phyloP scores from a whole-genome alignment of 2,113 vertebrate genomes.

The Corydoras sp. region DNA sequence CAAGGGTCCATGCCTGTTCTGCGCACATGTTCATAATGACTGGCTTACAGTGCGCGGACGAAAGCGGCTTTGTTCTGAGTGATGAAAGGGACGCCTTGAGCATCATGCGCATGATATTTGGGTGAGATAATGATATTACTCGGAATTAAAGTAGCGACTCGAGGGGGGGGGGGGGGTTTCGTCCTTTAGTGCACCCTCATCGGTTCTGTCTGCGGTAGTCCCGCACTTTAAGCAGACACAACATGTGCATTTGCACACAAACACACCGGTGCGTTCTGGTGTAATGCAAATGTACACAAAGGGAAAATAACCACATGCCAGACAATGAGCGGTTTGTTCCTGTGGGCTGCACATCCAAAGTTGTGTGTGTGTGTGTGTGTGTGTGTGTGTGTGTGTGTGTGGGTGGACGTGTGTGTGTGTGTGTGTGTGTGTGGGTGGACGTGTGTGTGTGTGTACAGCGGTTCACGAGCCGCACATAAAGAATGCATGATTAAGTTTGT shows the following conservation, averaged over 20 bases:
- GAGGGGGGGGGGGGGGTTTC: conserved; percentile 14
- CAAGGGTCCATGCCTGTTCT: conserved; percentile 5
- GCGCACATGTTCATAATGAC: conserved; percentile 12
- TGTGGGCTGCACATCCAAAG: neutral
- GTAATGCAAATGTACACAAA: neutral
- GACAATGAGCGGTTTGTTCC: conserved; percentile 10
- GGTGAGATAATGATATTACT: conserved; percentile 37
- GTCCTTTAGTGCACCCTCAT: neutral
- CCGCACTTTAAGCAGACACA: neutral
- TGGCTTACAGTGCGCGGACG: neutral
- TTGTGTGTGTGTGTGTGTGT: neutral
- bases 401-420: conserved; percentile 8
- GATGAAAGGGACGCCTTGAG: conserved; percentile 28
- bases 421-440: neutral
- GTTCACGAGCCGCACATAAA: neutral
- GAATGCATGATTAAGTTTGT: neutral
- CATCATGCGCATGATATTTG: conserved; percentile 23
- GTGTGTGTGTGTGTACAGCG: conserved; percentile 1
- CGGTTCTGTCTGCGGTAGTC: neutral
- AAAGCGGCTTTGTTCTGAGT: neutral
- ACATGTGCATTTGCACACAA: neutral
- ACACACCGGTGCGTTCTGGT: neutral
- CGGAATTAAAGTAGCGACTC: conserved; percentile 10
- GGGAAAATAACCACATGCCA: neutral
- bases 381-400: neutral